phyloP scores from a whole-genome alignment of 2,797 vertebrate genomes.

The Vireo griseus region DNA sequence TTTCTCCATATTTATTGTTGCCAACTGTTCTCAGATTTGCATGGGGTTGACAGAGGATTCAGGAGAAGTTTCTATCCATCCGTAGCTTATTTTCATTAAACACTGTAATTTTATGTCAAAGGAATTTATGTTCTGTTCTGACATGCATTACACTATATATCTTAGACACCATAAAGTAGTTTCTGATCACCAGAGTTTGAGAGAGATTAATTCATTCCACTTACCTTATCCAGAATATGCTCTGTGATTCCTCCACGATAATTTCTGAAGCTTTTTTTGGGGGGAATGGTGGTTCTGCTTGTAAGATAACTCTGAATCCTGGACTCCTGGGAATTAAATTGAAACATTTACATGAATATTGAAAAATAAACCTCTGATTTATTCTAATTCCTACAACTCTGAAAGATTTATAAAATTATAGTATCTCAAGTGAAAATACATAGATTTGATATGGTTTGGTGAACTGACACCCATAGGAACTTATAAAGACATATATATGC shows the following conservation, averaged over 20 bases:
- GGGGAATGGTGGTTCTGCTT: neutral
- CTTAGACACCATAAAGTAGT: slow-evolving; percentile 43
- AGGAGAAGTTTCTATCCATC: slow-evolving; percentile 37
- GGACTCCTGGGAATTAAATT: neutral
- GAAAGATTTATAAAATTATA: neutral
- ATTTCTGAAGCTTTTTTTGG: neutral
- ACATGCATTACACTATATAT: neutral
- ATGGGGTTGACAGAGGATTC: slow-evolving; percentile 34
- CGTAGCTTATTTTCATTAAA: slow-evolving; percentile 60
- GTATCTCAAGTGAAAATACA: neutral
- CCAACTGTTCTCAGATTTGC: neutral
- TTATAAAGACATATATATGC: neutral
- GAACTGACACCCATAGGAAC: neutral
- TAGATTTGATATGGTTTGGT: neutral
- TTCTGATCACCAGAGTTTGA: slow-evolving; percentile 34
- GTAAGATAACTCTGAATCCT: neutral
- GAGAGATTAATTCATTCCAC: slow-evolving; percentile 25
- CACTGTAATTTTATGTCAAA: slow-evolving; percentile 40
- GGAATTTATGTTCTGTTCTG: slow-evolving; percentile 50
- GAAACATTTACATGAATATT: neutral
- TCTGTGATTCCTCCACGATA: neutral
- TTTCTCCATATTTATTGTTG: slow-evolving; percentile 54
- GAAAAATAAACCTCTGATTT: neutral
- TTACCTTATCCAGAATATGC: neutral
- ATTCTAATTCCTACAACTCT: neutral